Conservation (phyloP, 2,888 invertebrate genomes). For the Tinea pellionella region DNA sequence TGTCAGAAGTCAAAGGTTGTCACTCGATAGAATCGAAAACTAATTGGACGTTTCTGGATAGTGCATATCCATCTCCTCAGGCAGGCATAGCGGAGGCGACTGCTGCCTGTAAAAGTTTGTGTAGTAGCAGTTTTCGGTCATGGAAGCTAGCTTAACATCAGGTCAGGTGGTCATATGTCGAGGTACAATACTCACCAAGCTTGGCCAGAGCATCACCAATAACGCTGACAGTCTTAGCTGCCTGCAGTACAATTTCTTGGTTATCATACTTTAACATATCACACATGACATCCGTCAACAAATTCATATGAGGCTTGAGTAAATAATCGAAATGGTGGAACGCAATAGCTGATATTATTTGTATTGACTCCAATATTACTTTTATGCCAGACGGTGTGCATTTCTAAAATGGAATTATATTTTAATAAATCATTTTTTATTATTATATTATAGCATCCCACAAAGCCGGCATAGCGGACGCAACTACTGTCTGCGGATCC, state of each 20-base stretch:
- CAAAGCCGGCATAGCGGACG: too few relatives aligned
- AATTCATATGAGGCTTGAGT: constrained; percentile 64
- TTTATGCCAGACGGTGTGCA: constrained; percentile 67
- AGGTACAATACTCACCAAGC: constrained; percentile 36
- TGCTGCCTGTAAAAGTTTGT: too few relatives aligned
- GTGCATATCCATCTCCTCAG: too few relatives aligned
- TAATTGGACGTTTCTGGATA: too few relatives aligned
- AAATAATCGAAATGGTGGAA: constrained; percentile 70
- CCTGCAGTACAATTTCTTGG: constrained; percentile 77
- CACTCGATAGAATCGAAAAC: too few relatives aligned
- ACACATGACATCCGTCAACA: constrained; percentile 72
- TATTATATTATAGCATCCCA: too few relatives aligned
- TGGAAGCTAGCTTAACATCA: not conserved
- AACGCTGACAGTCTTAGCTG: constrained; percentile 76
- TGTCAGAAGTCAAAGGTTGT: too few relatives aligned
- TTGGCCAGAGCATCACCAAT: constrained; percentile 74
- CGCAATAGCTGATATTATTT: constrained; percentile 74
- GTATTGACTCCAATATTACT: constrained; percentile 81
- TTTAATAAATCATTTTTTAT: too few relatives aligned
- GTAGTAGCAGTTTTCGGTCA: not conserved
- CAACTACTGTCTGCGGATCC: too few relatives aligned
- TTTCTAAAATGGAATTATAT: constrained; percentile 31
- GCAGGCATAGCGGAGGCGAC: too few relatives aligned
- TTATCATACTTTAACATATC: constrained; percentile 66
- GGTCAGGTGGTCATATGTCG: not conserved